phyloP scores from a whole-genome alignment of 2,113 vertebrate species.

The Eclectus roratus region DNA sequence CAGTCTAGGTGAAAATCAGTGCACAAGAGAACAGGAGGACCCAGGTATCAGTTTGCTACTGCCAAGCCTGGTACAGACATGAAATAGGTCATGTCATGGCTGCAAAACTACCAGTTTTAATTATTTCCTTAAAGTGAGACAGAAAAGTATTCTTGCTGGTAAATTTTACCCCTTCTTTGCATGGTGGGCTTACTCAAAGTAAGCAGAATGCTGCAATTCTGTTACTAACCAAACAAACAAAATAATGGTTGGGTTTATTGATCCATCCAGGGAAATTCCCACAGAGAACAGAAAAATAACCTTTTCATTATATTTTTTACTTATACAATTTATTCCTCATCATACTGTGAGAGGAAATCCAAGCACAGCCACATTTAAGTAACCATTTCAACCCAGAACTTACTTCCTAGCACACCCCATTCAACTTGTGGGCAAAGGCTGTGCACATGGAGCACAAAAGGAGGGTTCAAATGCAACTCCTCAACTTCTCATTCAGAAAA shows the following conservation, averaged over 20 bases:
- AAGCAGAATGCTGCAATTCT: not conserved
- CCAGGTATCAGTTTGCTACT: not conserved
- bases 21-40: not conserved
- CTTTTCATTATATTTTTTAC: not conserved
- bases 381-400: accelerated
- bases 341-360: not conserved
- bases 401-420: not conserved
- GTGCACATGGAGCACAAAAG: accelerated
- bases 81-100: not conserved
- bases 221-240: not conserved
- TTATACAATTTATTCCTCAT: not conserved
- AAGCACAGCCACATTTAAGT: accelerated
- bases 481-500: not conserved
- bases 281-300: not conserved
- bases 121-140: not conserved
- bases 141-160: not conserved
- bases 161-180: not conserved
- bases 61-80: accelerated
- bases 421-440: accelerated
- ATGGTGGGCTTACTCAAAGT: not conserved
- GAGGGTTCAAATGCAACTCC: not conserved
- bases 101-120: not conserved
- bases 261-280: not conserved
- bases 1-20: not conserved
- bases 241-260: not conserved